These are phyloP conservation scores for Conopomorpha cramerella DNA, from an alignment of 1,140 invertebrate genomes.

Conservation along the genomic window DNA sequence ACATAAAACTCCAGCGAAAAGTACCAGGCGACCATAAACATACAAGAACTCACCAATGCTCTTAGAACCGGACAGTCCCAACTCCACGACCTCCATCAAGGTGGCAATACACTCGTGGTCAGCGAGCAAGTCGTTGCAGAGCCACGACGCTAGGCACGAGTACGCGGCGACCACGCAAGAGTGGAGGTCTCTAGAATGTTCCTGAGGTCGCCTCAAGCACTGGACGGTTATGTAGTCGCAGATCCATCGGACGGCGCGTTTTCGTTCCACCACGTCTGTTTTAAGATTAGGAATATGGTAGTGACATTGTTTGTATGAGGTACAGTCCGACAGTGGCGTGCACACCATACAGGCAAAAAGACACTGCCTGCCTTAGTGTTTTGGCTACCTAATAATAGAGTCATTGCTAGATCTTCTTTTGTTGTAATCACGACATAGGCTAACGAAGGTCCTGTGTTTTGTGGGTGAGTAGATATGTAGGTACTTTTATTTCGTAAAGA, in stretches of 20 bases:
- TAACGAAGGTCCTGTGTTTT: too few relatives aligned
- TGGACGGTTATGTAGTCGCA: constrained; percentile 97
- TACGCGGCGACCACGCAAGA: constrained; percentile 96
- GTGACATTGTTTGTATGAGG: too few relatives aligned
- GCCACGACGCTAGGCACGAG: constrained; percentile 89
- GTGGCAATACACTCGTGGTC: constrained; percentile 92
- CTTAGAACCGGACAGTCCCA: constrained; percentile 96
- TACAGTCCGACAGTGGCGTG: too few relatives aligned
- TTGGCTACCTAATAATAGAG: too few relatives aligned
- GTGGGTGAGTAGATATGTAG: too few relatives aligned
- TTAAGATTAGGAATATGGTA: constrained; percentile 8
- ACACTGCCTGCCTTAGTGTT: too few relatives aligned
- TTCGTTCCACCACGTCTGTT: constrained; percentile 83
- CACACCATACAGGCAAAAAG: too few relatives aligned
- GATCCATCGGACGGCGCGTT: constrained; percentile 95
- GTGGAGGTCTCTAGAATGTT: constrained; percentile 97
- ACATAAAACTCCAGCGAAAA: constrained; percentile 2
- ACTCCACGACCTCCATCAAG: constrained; percentile 94
- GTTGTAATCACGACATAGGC: too few relatives aligned
- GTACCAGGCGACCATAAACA: not conserved
- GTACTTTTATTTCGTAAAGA: too few relatives aligned
- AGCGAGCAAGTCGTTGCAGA: constrained; percentile 72
- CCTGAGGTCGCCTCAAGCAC: constrained; percentile 91
- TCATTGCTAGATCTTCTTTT: too few relatives aligned
- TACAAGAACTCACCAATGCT: constrained; percentile 61